Evolutionary conservation across 2,888 invertebrate genomes (phyloP).

Genomic region (Microctonus hyperodae): DNA sequence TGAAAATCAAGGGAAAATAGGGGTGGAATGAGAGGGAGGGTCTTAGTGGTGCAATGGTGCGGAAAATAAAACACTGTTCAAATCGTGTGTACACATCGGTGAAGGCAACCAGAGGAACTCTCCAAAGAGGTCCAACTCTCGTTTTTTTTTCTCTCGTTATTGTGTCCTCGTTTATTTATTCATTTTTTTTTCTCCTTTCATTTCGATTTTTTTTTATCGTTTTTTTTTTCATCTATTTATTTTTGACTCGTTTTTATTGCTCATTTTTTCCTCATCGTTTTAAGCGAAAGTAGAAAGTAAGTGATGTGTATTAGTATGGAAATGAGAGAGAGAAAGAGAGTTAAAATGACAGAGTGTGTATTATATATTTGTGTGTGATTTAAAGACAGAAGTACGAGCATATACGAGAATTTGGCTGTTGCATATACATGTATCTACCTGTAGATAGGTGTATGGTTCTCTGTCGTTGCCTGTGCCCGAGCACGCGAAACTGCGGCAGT

Average conservation of each 20-base stretch:
- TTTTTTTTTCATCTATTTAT: slow-evolving; percentile 28
- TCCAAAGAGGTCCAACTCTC: slow-evolving; percentile 53
- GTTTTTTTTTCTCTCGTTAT: slow-evolving; percentile 33
- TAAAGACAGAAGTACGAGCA: slow-evolving; percentile 33
- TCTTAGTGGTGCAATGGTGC: slow-evolving; percentile 38
- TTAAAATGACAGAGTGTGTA: not conserved
- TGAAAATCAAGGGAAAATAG: slow-evolving; percentile 17
- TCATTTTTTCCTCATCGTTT: slow-evolving; percentile 21
- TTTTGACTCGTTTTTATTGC: slow-evolving; percentile 22
- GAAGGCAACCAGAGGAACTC: slow-evolving; percentile 31
- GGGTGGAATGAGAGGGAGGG: slow-evolving; percentile 9
- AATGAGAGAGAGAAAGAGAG: slow-evolving; percentile 4
- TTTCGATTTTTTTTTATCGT: slow-evolving; percentile 17
- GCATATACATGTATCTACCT: slow-evolving; percentile 71
- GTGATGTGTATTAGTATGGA: slow-evolving; percentile 9
- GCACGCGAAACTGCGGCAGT: slow-evolving; percentile 96
- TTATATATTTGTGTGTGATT: slow-evolving; percentile 21
- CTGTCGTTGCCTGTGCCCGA: slow-evolving; percentile 94
- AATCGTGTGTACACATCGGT: slow-evolving; percentile 31
- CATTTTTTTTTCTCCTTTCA: slow-evolving; percentile 34
- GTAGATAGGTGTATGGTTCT: slow-evolving; percentile 94
- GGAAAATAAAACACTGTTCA: slow-evolving; percentile 35
- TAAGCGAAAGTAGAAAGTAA: slow-evolving; percentile 27
- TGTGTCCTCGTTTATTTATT: not conserved
- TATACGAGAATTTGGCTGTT: slow-evolving; percentile 17